phyloP scores from a whole-genome alignment of 2,888 invertebrate species.

The Diaprepes abbreviatus region DNA sequence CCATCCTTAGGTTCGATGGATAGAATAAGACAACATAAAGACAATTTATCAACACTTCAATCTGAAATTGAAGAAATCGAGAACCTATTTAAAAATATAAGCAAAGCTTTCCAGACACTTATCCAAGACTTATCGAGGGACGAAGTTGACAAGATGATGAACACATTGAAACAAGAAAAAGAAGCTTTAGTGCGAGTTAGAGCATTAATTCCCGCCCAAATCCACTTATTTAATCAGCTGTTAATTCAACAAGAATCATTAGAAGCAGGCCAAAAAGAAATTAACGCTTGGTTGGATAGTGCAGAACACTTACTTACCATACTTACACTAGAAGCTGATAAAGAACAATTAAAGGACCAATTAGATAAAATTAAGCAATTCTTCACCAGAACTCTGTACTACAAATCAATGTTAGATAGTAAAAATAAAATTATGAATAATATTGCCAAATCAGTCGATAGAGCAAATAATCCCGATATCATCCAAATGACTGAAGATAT shows the following conservation, averaged over 20 bases:
- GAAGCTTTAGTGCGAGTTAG: slow-evolving; percentile 88
- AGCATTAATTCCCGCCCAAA: slow-evolving; percentile 84
- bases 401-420: slow-evolving; percentile 94
- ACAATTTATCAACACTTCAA: slow-evolving; percentile 82
- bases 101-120: slow-evolving; percentile 91
- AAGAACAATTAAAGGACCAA: slow-evolving; percentile 81
- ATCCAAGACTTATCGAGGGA: slow-evolving; percentile 92
- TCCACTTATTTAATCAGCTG: slow-evolving; percentile 86
- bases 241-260: slow-evolving; percentile 91
- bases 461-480: slow-evolving; percentile 82
- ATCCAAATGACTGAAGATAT: slow-evolving; percentile 79
- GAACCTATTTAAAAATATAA: slow-evolving; percentile 89
- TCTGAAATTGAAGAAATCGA: slow-evolving; percentile 89
- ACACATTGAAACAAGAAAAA: slow-evolving; percentile 87
- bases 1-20: slow-evolving; percentile 82
- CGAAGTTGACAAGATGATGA: slow-evolving; percentile 92
- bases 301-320: slow-evolving; percentile 82
- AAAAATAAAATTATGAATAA: slow-evolving; percentile 94
- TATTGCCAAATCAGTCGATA: slow-evolving; percentile 83
- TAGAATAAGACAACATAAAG: slow-evolving; percentile 85
- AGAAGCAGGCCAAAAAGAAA: slow-evolving; percentile 88
- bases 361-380: slow-evolving; percentile 87
- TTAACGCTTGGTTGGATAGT: slow-evolving; percentile 87
- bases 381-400: slow-evolving; percentile 90
- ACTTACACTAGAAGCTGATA: slow-evolving; percentile 73